Conservation (phyloP, 2,113 vertebrate species). For the Fulmarus glacialis region DNA sequence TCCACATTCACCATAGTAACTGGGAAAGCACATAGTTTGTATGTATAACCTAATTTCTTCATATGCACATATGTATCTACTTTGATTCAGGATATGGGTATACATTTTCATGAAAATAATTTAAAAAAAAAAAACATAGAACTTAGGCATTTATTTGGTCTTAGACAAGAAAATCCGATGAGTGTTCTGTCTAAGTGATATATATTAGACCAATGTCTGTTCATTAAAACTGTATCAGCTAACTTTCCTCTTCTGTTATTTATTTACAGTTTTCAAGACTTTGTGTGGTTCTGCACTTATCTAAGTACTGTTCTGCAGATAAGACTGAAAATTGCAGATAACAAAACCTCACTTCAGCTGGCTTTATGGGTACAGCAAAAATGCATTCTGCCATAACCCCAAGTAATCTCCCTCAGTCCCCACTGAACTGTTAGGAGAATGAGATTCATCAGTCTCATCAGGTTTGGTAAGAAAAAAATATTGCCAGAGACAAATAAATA, state of each 20-base stretch:
- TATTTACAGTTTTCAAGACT: neutral
- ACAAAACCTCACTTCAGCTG: neutral
- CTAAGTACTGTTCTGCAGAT: neutral
- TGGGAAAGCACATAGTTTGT: neutral
- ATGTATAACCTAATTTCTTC: neutral
- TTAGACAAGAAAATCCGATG: neutral
- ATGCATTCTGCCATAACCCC: neutral
- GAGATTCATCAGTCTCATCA: neutral
- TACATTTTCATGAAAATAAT: neutral
- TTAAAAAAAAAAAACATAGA: neutral
- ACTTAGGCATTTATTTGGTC: neutral
- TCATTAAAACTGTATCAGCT: neutral
- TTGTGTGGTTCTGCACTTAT: neutral
- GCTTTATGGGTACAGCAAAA: neutral
- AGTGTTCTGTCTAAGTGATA: neutral
- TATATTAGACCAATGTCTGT: neutral
- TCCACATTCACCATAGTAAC: neutral
- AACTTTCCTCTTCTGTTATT: neutral
- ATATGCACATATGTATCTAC: neutral
- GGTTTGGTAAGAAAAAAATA: neutral
- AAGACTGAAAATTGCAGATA: neutral
- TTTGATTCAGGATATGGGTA: neutral
- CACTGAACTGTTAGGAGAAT: neutral
- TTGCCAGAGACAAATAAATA: neutral
- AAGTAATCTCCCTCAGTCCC: neutral